phyloP scores from a whole-genome alignment of 2,797 vertebrate species.

The Dromococcyx pavoninus region DNA sequence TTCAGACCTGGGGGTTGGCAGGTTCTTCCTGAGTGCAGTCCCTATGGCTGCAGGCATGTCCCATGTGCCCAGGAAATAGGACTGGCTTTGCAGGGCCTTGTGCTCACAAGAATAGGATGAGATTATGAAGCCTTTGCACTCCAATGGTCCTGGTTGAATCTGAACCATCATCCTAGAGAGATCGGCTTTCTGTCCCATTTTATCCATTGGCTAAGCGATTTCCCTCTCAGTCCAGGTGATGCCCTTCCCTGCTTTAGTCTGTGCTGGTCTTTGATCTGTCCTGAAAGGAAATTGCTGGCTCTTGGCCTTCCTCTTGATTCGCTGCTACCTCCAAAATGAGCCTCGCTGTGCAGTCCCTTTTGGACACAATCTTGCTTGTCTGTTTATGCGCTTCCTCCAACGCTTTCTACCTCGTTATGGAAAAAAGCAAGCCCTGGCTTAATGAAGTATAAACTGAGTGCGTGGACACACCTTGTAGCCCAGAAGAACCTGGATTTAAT shows the following conservation, averaged over 20 bases:
- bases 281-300: background rate
- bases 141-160: background rate
- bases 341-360: background rate
- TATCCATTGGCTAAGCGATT: background rate
- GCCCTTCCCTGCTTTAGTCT: background rate
- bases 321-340: background rate
- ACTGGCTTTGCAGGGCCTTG: background rate
- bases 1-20: background rate
- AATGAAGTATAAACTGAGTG: background rate
- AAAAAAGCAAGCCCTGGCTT: background rate
- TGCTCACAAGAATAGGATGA: background rate
- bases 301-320: background rate
- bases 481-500: background rate
- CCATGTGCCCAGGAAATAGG: background rate
- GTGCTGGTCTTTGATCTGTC: background rate
- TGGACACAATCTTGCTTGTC: background rate
- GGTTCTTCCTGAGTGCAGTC: background rate
- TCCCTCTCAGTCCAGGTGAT: background rate
- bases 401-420: background rate
- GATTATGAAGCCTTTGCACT: background rate
- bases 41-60: background rate
- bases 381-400: background rate
- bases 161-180: background rate
- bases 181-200: background rate
- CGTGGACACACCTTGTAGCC: background rate